These are phyloP conservation scores for Anthoptus insignis DNA, from an alignment of 2,888 invertebrate species.

Conservation along the genomic window DNA sequence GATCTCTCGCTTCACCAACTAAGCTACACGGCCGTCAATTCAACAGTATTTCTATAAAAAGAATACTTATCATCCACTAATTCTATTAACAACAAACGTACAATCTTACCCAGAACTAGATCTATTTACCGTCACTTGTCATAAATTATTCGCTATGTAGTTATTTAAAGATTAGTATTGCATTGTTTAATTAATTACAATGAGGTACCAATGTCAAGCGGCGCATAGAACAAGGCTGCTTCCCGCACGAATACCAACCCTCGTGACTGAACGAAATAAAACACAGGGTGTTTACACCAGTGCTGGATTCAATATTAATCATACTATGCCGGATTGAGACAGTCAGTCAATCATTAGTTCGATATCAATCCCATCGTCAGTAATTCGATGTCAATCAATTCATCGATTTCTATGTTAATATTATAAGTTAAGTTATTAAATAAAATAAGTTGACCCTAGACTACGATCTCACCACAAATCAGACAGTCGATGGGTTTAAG, in stretches of 20 bases:
- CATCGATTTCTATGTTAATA: too few relatives aligned
- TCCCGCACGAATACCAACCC: constrained; percentile 55
- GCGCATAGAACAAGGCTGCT: constrained; percentile 55
- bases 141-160: constrained; percentile 54
- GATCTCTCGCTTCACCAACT: too few relatives aligned
- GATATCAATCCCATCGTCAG: too few relatives aligned
- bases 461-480: too few relatives aligned
- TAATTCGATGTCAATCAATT: too few relatives aligned
- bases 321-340: too few relatives aligned
- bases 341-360: too few relatives aligned
- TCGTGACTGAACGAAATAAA: constrained; percentile 55
- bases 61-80: constrained; percentile 2
- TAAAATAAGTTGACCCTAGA: too few relatives aligned
- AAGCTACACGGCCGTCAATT: too few relatives aligned
- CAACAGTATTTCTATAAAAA: constrained; percentile 10
- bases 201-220: constrained; percentile 36
- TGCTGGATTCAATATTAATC: not conserved
- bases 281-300: constrained; percentile 41
- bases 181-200: constrained; percentile 55
- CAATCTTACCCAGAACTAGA: constrained; percentile 23
- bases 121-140: constrained; percentile 48
- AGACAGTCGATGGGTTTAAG: too few relatives aligned
- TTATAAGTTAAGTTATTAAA: too few relatives aligned
- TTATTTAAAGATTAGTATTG: constrained; percentile 54
- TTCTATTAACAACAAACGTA: not conserved